Evolutionary conservation across 2,888 invertebrate genomes (phyloP).

Genomic region (Tachina grossa): DNA sequence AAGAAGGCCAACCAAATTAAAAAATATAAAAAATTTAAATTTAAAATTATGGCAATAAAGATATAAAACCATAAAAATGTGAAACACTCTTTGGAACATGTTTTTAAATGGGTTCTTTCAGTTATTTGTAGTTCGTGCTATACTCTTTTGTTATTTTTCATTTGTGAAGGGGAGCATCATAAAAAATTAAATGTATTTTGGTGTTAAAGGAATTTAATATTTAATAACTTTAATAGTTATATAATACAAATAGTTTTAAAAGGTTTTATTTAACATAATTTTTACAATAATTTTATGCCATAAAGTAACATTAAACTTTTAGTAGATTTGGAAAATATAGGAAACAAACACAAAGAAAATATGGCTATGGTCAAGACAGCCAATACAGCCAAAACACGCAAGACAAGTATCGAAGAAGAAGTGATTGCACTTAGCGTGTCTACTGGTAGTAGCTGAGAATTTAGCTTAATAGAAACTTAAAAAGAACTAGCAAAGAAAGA

Average conservation of each 20-base stretch:
- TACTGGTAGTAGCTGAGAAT: too few species aligned
- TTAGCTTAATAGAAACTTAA: too few species aligned
- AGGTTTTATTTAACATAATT: slow-evolving; percentile 19
- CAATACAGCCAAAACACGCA: not conserved
- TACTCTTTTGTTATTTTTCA: slow-evolving; percentile 1
- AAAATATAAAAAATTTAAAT: not conserved
- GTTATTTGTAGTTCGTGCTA: not conserved
- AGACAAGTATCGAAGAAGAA: not conserved
- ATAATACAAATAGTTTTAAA: slow-evolving; percentile 47
- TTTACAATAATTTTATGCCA: slow-evolving; percentile 8
- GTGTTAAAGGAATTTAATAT: slow-evolving; percentile 43
- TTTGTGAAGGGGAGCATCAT: not conserved
- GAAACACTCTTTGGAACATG: slow-evolving; percentile 74
- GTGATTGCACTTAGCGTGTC: too few species aligned
- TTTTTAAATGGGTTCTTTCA: slow-evolving; percentile 63
- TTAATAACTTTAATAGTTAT: slow-evolving; percentile 38
- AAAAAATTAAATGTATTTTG: slow-evolving; percentile 49
- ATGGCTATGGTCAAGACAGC: not conserved
- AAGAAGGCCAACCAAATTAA: not conserved
- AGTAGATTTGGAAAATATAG: not conserved
- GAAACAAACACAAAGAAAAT: not conserved
- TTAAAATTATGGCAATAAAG: slow-evolving; percentile 65
- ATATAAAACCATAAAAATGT: slow-evolving; percentile 77
- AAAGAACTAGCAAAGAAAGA: too few species aligned
- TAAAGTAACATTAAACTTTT: slow-evolving; percentile 4